Conservation (phyloP, 2,797 vertebrate species). For the Poeciliopsis infans region DNA sequence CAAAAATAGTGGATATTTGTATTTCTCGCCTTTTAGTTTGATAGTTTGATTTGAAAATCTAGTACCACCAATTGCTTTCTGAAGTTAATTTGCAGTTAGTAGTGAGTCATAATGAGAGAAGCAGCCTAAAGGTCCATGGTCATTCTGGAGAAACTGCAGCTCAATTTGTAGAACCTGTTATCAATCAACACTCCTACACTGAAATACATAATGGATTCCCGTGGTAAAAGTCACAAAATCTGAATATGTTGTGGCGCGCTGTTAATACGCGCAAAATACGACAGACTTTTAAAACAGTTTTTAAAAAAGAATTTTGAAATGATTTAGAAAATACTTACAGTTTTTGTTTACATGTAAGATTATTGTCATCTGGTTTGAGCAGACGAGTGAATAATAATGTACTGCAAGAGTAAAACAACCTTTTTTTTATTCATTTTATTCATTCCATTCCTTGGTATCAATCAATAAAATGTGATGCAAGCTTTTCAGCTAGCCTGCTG, state of each 20-base stretch:
- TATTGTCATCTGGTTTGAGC: not conserved
- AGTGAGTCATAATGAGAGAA: not conserved
- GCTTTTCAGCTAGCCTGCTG: slow-evolving; percentile 1
- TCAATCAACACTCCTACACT: not conserved
- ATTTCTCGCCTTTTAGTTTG: not conserved
- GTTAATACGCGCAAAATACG: not conserved
- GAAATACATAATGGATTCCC: not conserved
- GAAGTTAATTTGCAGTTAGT: not conserved
- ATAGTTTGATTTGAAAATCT: not conserved
- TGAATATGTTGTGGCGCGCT: not conserved
- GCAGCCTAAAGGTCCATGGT: not conserved
- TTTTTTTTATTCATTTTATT: not conserved
- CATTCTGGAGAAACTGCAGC: not conserved
- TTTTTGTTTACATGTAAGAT: not conserved
- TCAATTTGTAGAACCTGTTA: not conserved
- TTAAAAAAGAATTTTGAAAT: too few relatives aligned
- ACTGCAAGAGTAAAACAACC: not conserved
- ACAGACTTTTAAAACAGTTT: not conserved
- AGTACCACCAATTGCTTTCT: not conserved
- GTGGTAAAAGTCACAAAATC: not conserved
- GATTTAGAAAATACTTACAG: not conserved
- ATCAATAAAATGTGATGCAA: slow-evolving; percentile 3
- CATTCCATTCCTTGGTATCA: slow-evolving; percentile 18
- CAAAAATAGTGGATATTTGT: not conserved
- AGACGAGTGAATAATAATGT: slow-evolving; percentile 2